Base-by-base conservation (phyloP, 2,797 vertebrate genomes). In the Bradypus variegatus region DNA sequence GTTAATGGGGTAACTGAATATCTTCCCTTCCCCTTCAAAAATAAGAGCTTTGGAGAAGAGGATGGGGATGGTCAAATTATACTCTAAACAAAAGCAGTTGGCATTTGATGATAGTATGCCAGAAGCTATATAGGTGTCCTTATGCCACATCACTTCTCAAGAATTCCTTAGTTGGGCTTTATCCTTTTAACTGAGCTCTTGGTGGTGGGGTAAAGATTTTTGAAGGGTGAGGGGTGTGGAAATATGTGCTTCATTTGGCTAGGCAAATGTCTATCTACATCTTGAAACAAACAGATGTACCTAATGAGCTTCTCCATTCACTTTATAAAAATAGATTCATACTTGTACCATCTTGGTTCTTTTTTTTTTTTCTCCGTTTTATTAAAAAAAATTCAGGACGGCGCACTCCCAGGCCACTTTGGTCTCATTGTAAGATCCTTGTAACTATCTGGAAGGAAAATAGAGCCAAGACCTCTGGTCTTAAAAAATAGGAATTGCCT, bases 401-500 rank as follows among this genome's bases (percentile, higher is more conserved):
- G 94, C 90, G 91, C 90, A 91, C 94, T 95, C 89, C 90, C 83
- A 93, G 91, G 94, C 94, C 88, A 94, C 84, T 91, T 80, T 70
- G 92, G 94, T 94, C 92, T 95, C 93, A 94, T 81, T 93, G 60
- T 92, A 95, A 94, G 85, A 90, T 88, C 94, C 91, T 86, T 85
- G 85, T 95, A 96, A 95, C 94, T 96, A 91, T 96, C 95, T 95
- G 90, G 91, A 96, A 95, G 92, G 89, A 95, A 95, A 95, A 90
- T 78, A 93, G 93, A 95, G 94, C 93, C 90, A 91, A 95, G 95
- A 93, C 95, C 64, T 96, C 75, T 94, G 95, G 95, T 96, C 94
- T 96, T 89, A 94, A 93, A 79, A 94, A 91, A 95, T 95, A 95
- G 95, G 96, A 95, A 96, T 94, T 95, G 95, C 96, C 96, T 96